Evolutionary conservation across 2,888 invertebrate genomes (phyloP).

Genomic region (Myopa tessellatipennis): DNA sequence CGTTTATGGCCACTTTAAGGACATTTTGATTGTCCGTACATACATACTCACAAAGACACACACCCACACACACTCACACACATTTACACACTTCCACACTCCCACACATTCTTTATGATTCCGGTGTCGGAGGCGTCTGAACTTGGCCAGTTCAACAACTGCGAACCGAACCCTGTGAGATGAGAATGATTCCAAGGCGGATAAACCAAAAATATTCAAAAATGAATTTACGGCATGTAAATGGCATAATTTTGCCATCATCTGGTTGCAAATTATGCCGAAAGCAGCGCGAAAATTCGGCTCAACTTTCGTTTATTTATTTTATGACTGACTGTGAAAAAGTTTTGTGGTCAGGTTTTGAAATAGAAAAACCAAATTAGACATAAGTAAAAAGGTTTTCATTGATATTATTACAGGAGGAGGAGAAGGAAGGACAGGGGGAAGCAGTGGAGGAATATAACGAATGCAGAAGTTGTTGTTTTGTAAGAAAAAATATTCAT

Average conservation of each 20-base stretch:
- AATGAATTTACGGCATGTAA: slow-evolving; percentile 58
- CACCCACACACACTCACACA: slow-evolving; percentile 23
- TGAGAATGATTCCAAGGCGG: background rate
- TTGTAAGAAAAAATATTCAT: too few relatives aligned
- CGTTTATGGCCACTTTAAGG: slow-evolving; percentile 50
- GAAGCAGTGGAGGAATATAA: too few relatives aligned
- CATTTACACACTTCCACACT: slow-evolving; percentile 29
- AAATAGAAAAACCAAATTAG: background rate
- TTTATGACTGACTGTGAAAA: slow-evolving; percentile 22
- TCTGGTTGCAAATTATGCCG: slow-evolving; percentile 48
- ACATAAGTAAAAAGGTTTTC: background rate
- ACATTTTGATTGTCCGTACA: slow-evolving; percentile 50
- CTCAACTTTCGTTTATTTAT: background rate
- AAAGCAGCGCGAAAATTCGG: background rate
- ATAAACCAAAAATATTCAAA: slow-evolving; percentile 49
- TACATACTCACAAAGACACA: slow-evolving; percentile 12
- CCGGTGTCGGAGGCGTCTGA: background rate
- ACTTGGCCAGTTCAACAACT: too few relatives aligned
- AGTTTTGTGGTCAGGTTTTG: slow-evolving; percentile 6
- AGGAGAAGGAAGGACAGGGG: too few relatives aligned
- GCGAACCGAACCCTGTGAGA: too few relatives aligned
- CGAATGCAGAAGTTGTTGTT: too few relatives aligned
- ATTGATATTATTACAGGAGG: background rate
- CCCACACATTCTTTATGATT: slow-evolving; percentile 32
- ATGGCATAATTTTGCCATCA: slow-evolving; percentile 58